Percentiles rank a stretch among this genome's conserved stretches.
These are phyloP conservation scores for Pelecanoides urinatrix DNA, from an alignment of 2,113 vertebrate genomes.

Conservation along the genomic window DNA sequence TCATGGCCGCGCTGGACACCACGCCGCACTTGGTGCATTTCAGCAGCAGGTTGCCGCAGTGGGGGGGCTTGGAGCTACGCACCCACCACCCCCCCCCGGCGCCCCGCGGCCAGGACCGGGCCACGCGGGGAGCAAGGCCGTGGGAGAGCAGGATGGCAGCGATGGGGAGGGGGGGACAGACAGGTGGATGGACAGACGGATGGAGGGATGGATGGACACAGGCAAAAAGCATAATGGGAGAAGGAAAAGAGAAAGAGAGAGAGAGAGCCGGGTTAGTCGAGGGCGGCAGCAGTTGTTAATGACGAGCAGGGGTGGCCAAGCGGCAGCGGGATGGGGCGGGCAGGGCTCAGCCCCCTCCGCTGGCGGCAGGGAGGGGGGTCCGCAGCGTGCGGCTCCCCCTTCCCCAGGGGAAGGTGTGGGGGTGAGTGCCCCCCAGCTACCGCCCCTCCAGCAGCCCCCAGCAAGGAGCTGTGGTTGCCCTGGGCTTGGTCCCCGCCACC, in stretches of 20 bases:
- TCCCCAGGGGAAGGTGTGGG: not conserved
- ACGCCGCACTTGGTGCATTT: slow-evolving; percentile 97
- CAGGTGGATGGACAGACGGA: not conserved
- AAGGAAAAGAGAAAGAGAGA: slow-evolving; percentile 20
- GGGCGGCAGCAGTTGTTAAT: slow-evolving; percentile 1
- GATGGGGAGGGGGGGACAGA: not conserved
- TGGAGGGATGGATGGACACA: not conserved
- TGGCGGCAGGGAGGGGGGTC: not conserved
- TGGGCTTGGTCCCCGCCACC: not conserved
- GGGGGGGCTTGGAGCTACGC: slow-evolving; percentile 69
- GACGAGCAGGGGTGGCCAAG: not conserved
- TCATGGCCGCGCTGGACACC: slow-evolving; percentile 91
- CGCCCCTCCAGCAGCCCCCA: not conserved
- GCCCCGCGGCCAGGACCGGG: slow-evolving; percentile 40
- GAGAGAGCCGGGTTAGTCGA: slow-evolving; percentile 66
- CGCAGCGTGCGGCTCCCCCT: not conserved
- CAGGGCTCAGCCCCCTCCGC: not conserved
- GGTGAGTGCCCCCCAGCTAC: not conserved
- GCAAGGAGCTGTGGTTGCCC: not conserved
- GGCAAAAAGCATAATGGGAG: slow-evolving; percentile 40
- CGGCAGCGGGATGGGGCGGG: not conserved
- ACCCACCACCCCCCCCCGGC: not conserved
- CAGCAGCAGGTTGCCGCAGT: slow-evolving; percentile 90
- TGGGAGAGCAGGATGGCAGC: not conserved
- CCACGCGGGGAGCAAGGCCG: slow-evolving; percentile 37